Base-by-base conservation (phyloP, 2,888 invertebrate genomes). In the Lissonota sp. region DNA sequence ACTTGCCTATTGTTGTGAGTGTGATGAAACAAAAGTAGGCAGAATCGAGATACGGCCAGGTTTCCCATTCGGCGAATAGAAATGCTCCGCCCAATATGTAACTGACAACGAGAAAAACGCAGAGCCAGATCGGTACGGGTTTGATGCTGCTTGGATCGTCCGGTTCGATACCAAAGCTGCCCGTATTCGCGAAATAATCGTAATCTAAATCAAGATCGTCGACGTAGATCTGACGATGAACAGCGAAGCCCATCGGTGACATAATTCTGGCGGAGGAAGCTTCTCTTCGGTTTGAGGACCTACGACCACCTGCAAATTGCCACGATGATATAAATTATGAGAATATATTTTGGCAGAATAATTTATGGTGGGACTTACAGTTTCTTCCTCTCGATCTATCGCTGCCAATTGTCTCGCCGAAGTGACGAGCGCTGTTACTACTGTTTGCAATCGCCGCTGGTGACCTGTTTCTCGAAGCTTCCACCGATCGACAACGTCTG, bases 1-100 rank as follows among this genome's bases (percentile, higher is more conserved):
- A 74, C 88, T 80, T 79, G 93, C 94, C 98, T 79, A 98, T 98
- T 1, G 98, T 98, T 26, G 98, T 98, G 84, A 98, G 94, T 0
- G 98, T 98, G 87, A 98, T 97, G 93, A 98, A 98, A 92, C 98
- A 98, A 93, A 98, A 98, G 92, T 98, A 98, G 1, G 97, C 97
- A 0, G 97, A 96, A 91, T 98, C 97, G 79, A 98, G 94, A 89
- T 96, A 97, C 0, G 95, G 94, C 98, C 98, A 98, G 16, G 94
- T 93, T 93, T 98, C 98, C 97, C 97, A 98, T 62, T 95, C 94
- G 86, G 95, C 95, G 93, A 98, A 98, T 7, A 98, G 94, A 88
- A 96, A 97, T 1, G 98, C 98, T 10, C 98, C 98, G 0, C 96
- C 97, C 72, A 98, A 94, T 86, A 98, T 98, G 93, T 98, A 98